Base-by-base conservation (phyloP, 2,113 vertebrate genomes). In the Laticauda colubrina region DNA sequence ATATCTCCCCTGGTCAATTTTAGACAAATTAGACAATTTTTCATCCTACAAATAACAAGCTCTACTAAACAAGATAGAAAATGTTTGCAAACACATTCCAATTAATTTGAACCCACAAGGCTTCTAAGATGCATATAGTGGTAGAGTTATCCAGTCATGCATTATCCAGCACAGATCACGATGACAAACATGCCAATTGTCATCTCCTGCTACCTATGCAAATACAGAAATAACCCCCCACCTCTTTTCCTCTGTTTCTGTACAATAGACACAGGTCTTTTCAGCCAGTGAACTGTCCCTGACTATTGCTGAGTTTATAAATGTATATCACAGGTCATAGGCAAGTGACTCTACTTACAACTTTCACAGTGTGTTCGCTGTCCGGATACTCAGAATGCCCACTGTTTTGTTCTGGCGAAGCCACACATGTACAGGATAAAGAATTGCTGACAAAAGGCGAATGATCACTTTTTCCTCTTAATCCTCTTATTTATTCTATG, bases 401-500 rank as follows among this genome's bases (percentile, higher is more conserved):
- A 34, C 34, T 39, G 6, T 39, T 81, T 81, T 81, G 26, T 3
- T 56, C 15, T 15, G 29, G 8, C 88, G 0, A 57, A 95, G 94
- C 81, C 75, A 12, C 53, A 85, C 0, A 87, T 3, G 2, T 93
- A 93, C 45, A 2, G 14, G 89, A 75, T 89, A 34, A 57, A 2
- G 39, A 92, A 34, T 75, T 1, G 0, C 87, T 94, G 85, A 91
- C 20, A 85, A 54, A 21, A 51, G 21, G 48, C 4, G 11, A 53
- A 51, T 14, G 24, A 15, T 14, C 43, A 53, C 1, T 2, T 15
- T 1, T 85, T 21, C 86, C 87, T 75, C 10, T 59, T 45, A 51
- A 43, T 55, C 75, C 54, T 69, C 51, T 56, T 23, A 95, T 93
- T 88, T 9, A 85, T 61, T 88, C 23, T 39, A 29, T 89, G 59